Evolutionary conservation across 2,888 invertebrate genomes (phyloP), one percentile per base, ranked within the genome.

Genomic region (Morpho deidamia): DNA sequence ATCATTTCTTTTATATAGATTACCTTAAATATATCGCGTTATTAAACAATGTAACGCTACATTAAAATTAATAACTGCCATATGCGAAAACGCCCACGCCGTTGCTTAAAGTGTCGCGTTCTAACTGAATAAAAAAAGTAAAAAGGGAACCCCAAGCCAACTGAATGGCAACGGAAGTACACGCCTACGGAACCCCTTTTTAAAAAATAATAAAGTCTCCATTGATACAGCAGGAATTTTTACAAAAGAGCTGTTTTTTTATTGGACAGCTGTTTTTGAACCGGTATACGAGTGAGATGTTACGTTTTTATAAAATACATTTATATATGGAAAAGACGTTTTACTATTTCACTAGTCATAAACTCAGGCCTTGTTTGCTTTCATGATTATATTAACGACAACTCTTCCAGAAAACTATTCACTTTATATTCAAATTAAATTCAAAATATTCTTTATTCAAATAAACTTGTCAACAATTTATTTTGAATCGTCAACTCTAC

Each of bases 111-210:
- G 76, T 76, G 76, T 76, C 78, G 69, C 68, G 62, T 72, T 62
- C 53, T 58, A 68, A 55, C 39, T 59, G 49, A 41, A 49, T 65
- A 67, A 62, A 58, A 67, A 62, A 58, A 44, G 44, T 66, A 70
- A 72, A 70, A 54, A 64, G 64, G 68, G 66, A 67, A 64, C 74
- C 73, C 72, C 66, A 63, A 69, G 58, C 69, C 44, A 34, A 67
- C 63, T 67, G 64, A 62, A 62, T 61, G 55, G 49, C 55, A 55
- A 67, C 75, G 76, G 76, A 77, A 77, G 72, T 71, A 53, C 51
- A 65, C 72, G 78, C 76, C 76, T 68, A 72, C 73, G 72, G 73
- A 77, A 77, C 74, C 78, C 76, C 72, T 49, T 76, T 76, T 75
- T 50, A 62, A 65, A 63, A 63, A 64, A 60, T 62, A 61, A 60